A percentile compares a stretch with the other conserved stretches of the same genome.
These are phyloP conservation scores for Tenrec ecaudatus DNA, from an alignment of 2,113 vertebrate genomes.

Conservation along the genomic window DNA sequence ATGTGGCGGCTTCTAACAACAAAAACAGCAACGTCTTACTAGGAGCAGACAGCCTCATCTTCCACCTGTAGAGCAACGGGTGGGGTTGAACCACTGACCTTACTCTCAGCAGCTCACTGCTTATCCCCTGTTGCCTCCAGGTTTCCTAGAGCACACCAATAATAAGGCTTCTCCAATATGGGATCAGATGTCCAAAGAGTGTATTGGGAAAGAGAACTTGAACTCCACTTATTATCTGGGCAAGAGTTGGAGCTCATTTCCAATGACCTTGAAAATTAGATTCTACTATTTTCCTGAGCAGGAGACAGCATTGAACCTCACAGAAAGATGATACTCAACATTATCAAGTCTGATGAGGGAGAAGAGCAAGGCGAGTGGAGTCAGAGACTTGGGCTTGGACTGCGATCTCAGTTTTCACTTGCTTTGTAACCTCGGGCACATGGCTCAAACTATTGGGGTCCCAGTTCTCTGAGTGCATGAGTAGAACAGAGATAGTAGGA, in stretches of 20 bases:
- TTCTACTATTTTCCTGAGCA: background rate
- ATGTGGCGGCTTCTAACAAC: too few relatives aligned
- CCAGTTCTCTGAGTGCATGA: background rate
- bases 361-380: background rate
- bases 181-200: background rate
- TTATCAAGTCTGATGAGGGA: background rate
- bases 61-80: too few relatives aligned
- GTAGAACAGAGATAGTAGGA: rapidly evolving
- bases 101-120: too few relatives aligned
- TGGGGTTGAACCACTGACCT: too few relatives aligned
- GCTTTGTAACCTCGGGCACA: background rate
- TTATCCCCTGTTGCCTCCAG: too few relatives aligned
- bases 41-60: too few relatives aligned
- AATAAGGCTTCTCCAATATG: background rate
- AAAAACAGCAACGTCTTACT: too few relatives aligned
- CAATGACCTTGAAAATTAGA: background rate
- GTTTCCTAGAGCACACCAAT: background rate
- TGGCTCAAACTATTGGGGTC: background rate
- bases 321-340: background rate
- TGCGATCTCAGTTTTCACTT: background rate
- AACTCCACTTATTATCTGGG: background rate
- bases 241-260: background rate
- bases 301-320: background rate
- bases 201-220: background rate
- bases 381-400: background rate